Evolutionary conservation across 2,113 vertebrate genomes (phyloP), one percentile per base, ranked within the genome.

Genomic region (Erpornis zantholeuca): DNA sequence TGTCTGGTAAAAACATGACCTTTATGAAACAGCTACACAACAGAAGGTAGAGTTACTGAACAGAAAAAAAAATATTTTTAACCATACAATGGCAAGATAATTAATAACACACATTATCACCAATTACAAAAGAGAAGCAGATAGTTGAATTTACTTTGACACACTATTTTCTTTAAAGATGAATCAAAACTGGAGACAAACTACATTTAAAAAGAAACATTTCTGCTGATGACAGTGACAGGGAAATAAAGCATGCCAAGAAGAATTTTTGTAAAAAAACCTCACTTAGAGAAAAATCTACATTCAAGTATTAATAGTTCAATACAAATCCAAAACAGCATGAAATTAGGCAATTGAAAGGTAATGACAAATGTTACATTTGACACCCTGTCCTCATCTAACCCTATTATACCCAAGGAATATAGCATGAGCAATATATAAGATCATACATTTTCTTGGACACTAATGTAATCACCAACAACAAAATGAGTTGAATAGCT

Each of bases 111-210:
- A 64, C 11, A 69, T 65, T 88, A 95, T 14, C 64, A 47, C 33
- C 71, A 82, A 42, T 94, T 84, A 73, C 15, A 78, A 96, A 97
- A 96, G 50, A 73, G 82, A 96, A 96, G 80, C 11, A 77, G 96
- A 95, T 6, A 71, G 25, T 13, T 69, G 83, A 86, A 92, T 96
- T 95, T 63, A 52, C 29, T 96, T 90, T 75, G 83, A 80, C 15
- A 79, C 40, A 29, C 8, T 36, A 22, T 40, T 94, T 96, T 76
- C 45, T 84, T 84, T 64, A 54, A 72, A 33, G 29, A 63, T 75
- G 35, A 40, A 71, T 53, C 49, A 90, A 78, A 94, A 59, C 17
- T 66, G 56, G 45, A 77, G 24, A 47, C 15, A 79, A 94, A 90
- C 9, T 45, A 19, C 68, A 38, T 71, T 96, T 90, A 88, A 54